Conservation (phyloP, 2,888 invertebrate species). For the Tillus elongatus region DNA sequence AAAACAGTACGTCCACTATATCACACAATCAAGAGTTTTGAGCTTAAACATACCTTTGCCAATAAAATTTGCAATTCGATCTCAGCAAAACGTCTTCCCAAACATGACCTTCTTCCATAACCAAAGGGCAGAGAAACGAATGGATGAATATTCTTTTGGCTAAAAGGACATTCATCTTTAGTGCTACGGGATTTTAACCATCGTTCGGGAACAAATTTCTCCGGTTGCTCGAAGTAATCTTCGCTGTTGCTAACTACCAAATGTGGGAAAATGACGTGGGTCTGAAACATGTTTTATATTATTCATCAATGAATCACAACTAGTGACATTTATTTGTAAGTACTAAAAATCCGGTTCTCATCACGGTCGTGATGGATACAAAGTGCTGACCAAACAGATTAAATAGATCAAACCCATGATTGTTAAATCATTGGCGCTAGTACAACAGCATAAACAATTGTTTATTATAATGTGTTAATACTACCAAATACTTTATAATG, state of each 20-base stretch:
- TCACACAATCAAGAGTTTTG: no score
- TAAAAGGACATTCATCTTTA: slow-evolving; percentile 27
- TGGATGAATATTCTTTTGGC: slow-evolving; percentile 56
- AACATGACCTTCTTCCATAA: slow-evolving; percentile 66
- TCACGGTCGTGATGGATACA: no score
- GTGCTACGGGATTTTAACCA: slow-evolving; percentile 54
- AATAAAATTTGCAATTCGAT: slow-evolving; percentile 65
- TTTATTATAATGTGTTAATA: no score
- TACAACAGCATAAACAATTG: no score
- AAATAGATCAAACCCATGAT: no score
- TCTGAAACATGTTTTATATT: slow-evolving; percentile 45
- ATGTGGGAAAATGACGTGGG: slow-evolving; percentile 71
- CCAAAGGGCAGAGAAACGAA: slow-evolving; percentile 70
- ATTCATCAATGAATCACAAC: slow-evolving; percentile 6
- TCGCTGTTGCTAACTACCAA: slow-evolving; percentile 65
- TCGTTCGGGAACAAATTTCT: slow-evolving; percentile 63
- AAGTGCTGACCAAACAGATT: no score
- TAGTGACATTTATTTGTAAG: background rate
- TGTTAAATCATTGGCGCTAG: no score
- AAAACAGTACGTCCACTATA: no score
- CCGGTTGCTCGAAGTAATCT: slow-evolving; percentile 62
- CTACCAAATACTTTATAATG: no score
- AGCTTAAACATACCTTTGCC: slow-evolving; percentile 61
- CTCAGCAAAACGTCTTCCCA: slow-evolving; percentile 74
- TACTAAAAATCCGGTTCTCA: no score